Evolutionary conservation across 2,888 invertebrate genomes (phyloP).

Genomic region (Lasiommata megera): DNA sequence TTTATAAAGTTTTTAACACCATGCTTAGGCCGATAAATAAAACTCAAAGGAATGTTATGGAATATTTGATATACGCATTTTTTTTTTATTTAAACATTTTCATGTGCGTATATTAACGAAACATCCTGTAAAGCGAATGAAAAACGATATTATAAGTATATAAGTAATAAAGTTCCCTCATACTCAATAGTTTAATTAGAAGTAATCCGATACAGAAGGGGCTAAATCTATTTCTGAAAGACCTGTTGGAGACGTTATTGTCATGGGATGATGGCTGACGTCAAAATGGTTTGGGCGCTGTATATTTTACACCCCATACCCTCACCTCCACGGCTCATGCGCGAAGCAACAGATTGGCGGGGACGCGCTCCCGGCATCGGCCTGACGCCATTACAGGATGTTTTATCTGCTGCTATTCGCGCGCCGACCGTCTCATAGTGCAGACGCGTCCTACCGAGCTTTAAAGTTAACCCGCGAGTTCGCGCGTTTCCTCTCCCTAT

Average conservation of each 20-base stretch:
- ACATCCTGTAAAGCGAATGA: no score
- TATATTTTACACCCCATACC: constrained; percentile 27
- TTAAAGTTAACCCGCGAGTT: constrained; percentile 40
- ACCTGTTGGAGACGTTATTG: not conserved
- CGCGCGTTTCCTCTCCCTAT: constrained; percentile 27
- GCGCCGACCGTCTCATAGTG: constrained; percentile 41
- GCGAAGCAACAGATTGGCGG: constrained; percentile 59
- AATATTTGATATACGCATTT: no score
- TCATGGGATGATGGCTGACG: not conserved
- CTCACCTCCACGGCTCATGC: constrained; percentile 45
- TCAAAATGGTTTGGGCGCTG: not conserved
- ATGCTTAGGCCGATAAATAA: no score
- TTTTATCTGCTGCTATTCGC: constrained; percentile 42
- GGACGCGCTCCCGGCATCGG: constrained; percentile 35
- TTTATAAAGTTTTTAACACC: no score
- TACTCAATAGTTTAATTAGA: no score
- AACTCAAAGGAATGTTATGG: no score
- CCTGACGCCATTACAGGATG: constrained; percentile 28
- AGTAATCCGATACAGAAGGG: not conserved
- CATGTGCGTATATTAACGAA: no score
- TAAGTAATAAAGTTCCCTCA: no score
- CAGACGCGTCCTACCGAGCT: constrained; percentile 39
- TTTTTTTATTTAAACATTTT: no score
- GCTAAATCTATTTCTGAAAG: not conserved
- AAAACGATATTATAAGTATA: no score